Percentiles rank a stretch among this genome's conserved stretches.
These are phyloP conservation scores for Plecotus auritus DNA, from an alignment of 2,113 vertebrate genomes.

Conservation along the genomic window DNA sequence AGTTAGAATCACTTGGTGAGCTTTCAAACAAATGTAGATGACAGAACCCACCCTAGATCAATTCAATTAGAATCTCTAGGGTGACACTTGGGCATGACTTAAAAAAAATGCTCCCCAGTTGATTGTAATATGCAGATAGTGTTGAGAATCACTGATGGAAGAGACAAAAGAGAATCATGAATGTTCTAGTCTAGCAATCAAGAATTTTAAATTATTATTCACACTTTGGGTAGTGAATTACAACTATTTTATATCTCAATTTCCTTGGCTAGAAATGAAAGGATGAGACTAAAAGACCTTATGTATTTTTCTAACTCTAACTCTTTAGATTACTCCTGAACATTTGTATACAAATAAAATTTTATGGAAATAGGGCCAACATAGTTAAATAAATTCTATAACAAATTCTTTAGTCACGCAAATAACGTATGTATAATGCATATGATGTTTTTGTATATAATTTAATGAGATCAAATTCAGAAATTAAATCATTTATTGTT, in stretches of 20 bases:
- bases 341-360: neutral
- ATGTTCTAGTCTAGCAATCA: neutral
- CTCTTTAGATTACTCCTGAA: neutral
- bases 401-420: neutral
- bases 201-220: neutral
- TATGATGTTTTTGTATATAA: neutral
- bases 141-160: neutral
- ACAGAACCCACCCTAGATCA: neutral
- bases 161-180: neutral
- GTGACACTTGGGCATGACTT: neutral
- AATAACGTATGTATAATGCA: neutral
- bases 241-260: neutral
- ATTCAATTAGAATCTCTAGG: slow-evolving; percentile 12
- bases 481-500: neutral
- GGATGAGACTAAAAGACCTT: neutral
- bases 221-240: neutral
- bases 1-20: neutral
- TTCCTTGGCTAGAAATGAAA: neutral
- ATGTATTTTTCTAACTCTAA: neutral
- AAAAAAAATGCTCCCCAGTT: neutral
- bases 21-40: neutral
- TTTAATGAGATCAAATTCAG: neutral
- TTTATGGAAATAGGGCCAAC: neutral
- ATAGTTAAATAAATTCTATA: neutral
- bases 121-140: neutral